These are phyloP conservation scores for Calidris pygmaea DNA, from an alignment of 2,113 vertebrate species.

Conservation along the genomic window DNA sequence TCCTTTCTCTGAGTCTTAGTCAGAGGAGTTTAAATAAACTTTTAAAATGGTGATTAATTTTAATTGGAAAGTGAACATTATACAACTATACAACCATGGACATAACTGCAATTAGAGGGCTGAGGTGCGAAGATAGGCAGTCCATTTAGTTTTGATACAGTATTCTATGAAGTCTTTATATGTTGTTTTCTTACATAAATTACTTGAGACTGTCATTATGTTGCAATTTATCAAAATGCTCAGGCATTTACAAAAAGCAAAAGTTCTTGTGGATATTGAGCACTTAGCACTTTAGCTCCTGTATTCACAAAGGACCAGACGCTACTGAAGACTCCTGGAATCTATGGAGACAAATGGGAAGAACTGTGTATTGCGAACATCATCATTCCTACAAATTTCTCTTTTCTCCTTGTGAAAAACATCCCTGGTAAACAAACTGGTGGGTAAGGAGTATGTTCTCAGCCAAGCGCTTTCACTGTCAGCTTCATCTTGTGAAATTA, in stretches of 20 bases:
- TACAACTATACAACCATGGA: neutral
- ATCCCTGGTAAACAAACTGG: rapidly evolving
- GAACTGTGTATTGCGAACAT: neutral
- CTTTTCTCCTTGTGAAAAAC: neutral
- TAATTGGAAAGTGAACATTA: neutral
- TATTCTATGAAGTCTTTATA: neutral
- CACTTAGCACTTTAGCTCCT: neutral
- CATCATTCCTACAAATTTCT: neutral
- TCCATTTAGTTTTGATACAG: rapidly evolving
- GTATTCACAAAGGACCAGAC: neutral
- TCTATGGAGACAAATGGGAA: neutral
- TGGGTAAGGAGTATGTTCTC: neutral
- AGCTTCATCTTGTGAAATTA: rapidly evolving
- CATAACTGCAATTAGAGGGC: neutral
- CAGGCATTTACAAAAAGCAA: neutral
- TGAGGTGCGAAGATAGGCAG: neutral
- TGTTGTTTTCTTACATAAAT: neutral
- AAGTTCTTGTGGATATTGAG: neutral
- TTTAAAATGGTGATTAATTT: neutral
- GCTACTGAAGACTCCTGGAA: neutral
- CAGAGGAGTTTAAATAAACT: neutral
- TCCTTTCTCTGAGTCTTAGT: neutral
- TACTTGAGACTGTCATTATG: neutral
- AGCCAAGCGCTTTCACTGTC: neutral
- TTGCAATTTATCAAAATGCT: neutral